Percentiles rank a stretch among this genome's conserved stretches.
These are phyloP conservation scores for Scaptomyza pallida DNA, from an alignment of 1,140 invertebrate species.

Conservation along the genomic window DNA sequence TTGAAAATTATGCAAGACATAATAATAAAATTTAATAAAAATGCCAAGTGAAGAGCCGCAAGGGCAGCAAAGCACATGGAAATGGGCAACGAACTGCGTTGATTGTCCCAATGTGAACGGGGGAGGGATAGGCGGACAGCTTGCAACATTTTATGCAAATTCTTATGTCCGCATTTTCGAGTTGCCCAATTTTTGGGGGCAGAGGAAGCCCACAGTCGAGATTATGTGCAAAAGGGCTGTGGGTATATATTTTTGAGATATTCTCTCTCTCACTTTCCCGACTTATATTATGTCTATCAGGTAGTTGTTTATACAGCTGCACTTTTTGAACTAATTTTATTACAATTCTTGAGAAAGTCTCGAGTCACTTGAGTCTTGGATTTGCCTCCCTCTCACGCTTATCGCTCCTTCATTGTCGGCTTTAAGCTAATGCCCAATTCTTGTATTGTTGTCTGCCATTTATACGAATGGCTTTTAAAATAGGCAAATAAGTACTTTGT, in stretches of 20 bases:
- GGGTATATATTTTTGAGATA: background rate
- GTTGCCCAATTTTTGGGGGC: constrained; percentile 23
- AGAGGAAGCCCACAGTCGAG: constrained; percentile 12
- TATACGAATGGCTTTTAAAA: constrained; percentile 70
- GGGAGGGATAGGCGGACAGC: constrained; percentile 5
- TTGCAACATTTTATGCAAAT: constrained; percentile 76
- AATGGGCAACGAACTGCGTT: constrained; percentile 7
- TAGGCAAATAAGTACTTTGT: constrained; percentile 80
- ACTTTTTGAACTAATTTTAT: constrained; percentile 69
- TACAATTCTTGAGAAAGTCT: constrained; percentile 52
- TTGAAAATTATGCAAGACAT: constrained; percentile 76
- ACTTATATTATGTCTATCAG: constrained; percentile 54
- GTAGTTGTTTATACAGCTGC: constrained; percentile 79
- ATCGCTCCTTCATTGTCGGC: constrained; percentile 10
- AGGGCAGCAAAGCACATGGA: constrained; percentile 6
- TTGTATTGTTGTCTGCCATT: constrained; percentile 45
- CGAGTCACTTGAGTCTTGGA: background rate
- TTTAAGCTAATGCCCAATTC: constrained; percentile 8
- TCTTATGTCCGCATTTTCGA: constrained; percentile 36
- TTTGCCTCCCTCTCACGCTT: background rate
- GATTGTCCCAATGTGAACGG: constrained; percentile 52
- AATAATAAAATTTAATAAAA: constrained; percentile 78
- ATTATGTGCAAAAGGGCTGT: constrained; percentile 47
- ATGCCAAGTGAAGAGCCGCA: constrained; percentile 40
- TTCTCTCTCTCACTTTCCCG: too few species aligned